Evolutionary conservation across 1,140 invertebrate genomes (phyloP).

Genomic region (Nomia melanderi): DNA sequence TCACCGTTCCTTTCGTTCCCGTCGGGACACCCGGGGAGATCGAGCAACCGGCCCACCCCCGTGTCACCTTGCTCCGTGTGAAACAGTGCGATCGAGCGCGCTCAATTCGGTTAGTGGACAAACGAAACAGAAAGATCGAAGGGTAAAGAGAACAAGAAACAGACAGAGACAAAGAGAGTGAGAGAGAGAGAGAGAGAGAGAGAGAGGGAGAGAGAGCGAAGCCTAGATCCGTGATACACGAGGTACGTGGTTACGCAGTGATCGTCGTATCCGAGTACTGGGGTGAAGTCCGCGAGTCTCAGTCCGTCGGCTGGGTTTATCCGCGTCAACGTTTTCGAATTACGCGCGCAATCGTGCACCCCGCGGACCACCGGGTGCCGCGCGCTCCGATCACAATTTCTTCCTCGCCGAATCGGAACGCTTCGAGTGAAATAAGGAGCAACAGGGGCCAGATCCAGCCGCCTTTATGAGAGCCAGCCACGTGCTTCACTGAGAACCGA

Average conservation of each 20-base stretch:
- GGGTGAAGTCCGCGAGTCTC: not conserved
- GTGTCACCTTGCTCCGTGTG: constrained; percentile 20
- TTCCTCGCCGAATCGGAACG: too few relatives aligned
- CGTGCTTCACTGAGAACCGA: not conserved
- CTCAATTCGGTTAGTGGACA: not conserved
- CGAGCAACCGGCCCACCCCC: not conserved
- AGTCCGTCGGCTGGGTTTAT: not conserved
- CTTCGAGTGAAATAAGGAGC: too few relatives aligned
- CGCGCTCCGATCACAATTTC: too few relatives aligned
- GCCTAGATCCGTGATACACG: not conserved
- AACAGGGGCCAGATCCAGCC: not conserved
- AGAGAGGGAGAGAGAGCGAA: not conserved
- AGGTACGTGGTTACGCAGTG: not conserved
- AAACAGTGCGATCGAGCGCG: not conserved
- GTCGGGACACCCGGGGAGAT: too few relatives aligned
- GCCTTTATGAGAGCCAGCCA: not conserved
- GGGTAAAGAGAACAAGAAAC: too few relatives aligned
- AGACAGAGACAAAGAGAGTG: too few relatives aligned
- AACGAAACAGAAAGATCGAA: not conserved
- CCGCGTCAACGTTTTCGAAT: not conserved
- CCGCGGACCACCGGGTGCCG: too few relatives aligned
- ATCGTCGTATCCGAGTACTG: not conserved
- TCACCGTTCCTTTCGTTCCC: too few relatives aligned
- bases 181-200: too few relatives aligned
- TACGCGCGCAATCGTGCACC: not conserved